A percentile compares a stretch with the other conserved stretches of the same genome.
Evolutionary conservation across 2,113 vertebrate species (phyloP).

Genomic region (Platichthys flesus): DNA sequence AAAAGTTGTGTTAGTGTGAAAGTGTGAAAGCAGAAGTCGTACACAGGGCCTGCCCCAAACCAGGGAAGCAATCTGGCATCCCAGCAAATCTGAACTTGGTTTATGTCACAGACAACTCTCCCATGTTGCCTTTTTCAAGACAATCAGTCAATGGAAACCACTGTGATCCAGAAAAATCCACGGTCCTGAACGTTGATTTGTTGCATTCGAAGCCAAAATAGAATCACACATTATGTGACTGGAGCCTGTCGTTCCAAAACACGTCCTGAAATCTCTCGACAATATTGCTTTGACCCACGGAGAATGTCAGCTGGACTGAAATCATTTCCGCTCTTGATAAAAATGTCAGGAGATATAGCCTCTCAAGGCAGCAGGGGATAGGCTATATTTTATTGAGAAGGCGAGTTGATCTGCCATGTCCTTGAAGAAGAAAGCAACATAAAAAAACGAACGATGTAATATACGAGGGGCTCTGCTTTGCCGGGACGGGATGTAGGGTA

Average conservation of each 20-base stretch:
- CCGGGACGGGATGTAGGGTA: slow-evolving; percentile 12
- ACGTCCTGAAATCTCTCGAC: slow-evolving; percentile 21
- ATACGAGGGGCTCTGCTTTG: slow-evolving; percentile 30
- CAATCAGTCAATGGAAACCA: slow-evolving; percentile 27
- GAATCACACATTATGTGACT: not conserved
- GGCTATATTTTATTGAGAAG: slow-evolving; percentile 42
- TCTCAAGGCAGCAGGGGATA: slow-evolving; percentile 24
- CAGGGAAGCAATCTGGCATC: no score
- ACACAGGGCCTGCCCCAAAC: not conserved
- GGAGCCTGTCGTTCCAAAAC: slow-evolving; percentile 12
- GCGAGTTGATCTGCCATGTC: slow-evolving; percentile 31
- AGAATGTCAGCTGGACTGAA: slow-evolving; percentile 46
- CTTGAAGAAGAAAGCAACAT: slow-evolving; percentile 49
- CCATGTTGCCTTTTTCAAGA: not conserved
- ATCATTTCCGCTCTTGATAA: slow-evolving; percentile 50
- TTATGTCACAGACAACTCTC: not conserved
- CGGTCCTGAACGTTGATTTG: not conserved
- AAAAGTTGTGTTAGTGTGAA: not conserved
- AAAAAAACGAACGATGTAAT: slow-evolving; percentile 42
- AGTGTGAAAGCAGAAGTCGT: not conserved
- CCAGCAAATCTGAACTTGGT: not conserved
- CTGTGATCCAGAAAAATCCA: not conserved
- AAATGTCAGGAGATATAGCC: slow-evolving; percentile 57
- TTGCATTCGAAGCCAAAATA: not conserved
- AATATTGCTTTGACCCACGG: slow-evolving; percentile 48